These are phyloP conservation scores for Acanthopleura granulata DNA, from an alignment of 2,888 invertebrate species.

Conservation along the genomic window DNA sequence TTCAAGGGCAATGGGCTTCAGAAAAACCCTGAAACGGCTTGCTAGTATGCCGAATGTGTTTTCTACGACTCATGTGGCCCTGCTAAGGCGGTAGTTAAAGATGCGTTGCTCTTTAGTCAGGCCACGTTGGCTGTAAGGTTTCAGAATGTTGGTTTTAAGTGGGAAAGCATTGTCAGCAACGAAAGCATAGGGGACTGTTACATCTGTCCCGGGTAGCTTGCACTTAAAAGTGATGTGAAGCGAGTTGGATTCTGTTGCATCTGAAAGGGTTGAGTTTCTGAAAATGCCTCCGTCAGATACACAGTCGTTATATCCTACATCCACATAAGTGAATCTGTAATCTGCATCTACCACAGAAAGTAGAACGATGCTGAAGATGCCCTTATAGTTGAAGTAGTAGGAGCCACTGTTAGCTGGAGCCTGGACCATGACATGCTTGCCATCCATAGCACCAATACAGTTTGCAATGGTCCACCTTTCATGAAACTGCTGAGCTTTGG, in stretches of 20 bases:
- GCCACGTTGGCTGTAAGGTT: conserved; percentile 9
- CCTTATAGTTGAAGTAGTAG: not conserved
- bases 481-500: not conserved
- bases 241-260: conserved; percentile 4
- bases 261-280: not conserved
- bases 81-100: conserved; percentile 17
- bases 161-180: conserved; percentile 22
- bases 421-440: conserved; percentile 6
- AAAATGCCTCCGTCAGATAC: conserved; percentile 22
- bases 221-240: conserved; percentile 9
- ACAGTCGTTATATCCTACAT: conserved; percentile 14
- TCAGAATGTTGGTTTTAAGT: conserved; percentile 8
- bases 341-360: conserved; percentile 5
- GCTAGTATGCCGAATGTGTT: conserved; percentile 11
- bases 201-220: not conserved
- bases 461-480: not conserved
- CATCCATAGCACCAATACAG: conserved; percentile 3
- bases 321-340: conserved; percentile 10
- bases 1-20: conserved; percentile 14
- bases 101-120: conserved; percentile 19
- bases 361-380: not conserved
- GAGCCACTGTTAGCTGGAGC: conserved; percentile 15
- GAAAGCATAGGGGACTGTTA: conserved; percentile 8
- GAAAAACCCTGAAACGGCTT: conserved; percentile 20
- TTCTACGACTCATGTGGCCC: conserved; percentile 1